Conservation (phyloP, 2,113 vertebrate species). For the Gavia stellata region DNA sequence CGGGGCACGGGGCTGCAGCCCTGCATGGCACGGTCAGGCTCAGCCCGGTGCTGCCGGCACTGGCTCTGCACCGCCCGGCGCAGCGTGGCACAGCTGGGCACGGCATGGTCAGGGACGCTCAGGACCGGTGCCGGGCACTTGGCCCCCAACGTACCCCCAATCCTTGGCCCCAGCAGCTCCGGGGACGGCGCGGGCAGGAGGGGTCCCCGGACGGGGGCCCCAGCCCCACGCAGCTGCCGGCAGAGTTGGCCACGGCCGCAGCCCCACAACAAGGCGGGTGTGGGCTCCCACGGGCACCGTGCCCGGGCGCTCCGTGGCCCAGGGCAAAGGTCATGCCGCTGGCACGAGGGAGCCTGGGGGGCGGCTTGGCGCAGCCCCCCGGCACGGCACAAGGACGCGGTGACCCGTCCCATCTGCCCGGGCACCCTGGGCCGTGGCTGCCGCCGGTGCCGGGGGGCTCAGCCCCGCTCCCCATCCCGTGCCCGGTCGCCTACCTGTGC, state of each 20-base stretch:
- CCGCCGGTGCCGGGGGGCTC: background rate
- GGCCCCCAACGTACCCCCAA: too few species aligned
- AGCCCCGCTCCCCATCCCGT: background rate
- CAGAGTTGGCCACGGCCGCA: background rate
- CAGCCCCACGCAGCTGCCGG: background rate
- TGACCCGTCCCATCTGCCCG: background rate
- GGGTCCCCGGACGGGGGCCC: background rate
- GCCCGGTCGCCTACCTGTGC: background rate
- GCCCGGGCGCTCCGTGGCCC: background rate
- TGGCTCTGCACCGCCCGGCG: background rate
- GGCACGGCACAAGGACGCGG: too few species aligned
- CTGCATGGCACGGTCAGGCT: background rate
- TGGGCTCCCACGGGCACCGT: background rate
- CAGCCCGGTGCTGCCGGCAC: background rate
- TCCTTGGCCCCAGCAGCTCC: too few species aligned
- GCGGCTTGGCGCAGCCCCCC: background rate
- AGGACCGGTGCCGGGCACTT: too few species aligned
- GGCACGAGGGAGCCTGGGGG: too few species aligned
- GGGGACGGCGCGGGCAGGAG: background rate
- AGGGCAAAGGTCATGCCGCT: background rate
- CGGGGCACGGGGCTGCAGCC: background rate
- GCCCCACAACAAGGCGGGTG: background rate
- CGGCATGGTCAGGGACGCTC: background rate
- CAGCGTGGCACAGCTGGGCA: background rate
- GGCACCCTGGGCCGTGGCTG: background rate